phyloP scores from a whole-genome alignment of 1,140 invertebrate genomes.

The Battus philenor region DNA sequence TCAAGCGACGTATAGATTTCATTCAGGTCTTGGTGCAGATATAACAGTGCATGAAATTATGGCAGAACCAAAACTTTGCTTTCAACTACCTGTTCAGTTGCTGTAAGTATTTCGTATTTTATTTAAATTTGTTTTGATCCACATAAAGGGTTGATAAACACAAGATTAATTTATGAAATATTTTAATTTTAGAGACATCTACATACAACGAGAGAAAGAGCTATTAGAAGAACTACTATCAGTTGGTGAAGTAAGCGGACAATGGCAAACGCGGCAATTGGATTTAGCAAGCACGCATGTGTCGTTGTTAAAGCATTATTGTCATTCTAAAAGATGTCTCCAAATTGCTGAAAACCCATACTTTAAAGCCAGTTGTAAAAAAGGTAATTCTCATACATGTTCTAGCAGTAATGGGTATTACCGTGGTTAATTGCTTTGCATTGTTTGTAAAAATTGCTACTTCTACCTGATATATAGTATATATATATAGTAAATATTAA shows the following conservation, averaged over 20 bases:
- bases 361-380: slow-evolving; percentile 75
- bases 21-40: slow-evolving; percentile 92
- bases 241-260: slow-evolving; percentile 89
- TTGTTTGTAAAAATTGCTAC: too few species aligned
- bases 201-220: slow-evolving; percentile 94
- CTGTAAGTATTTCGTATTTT: slow-evolving; percentile 81
- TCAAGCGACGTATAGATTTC: slow-evolving; percentile 92
- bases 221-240: slow-evolving; percentile 91
- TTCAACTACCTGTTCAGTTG: slow-evolving; percentile 90
- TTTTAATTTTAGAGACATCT: slow-evolving; percentile 83
- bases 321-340: slow-evolving; percentile 88
- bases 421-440: too few species aligned
- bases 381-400: slow-evolving; percentile 42
- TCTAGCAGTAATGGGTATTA: too few species aligned
- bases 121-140: slow-evolving; percentile 10
- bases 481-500: too few species aligned
- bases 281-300: slow-evolving; percentile 90
- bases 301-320: slow-evolving; percentile 89
- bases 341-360: slow-evolving; percentile 75
- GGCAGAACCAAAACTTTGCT: slow-evolving; percentile 92
- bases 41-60: slow-evolving; percentile 96
- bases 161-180: too few species aligned
- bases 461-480: too few species aligned
- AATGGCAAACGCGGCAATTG: slow-evolving; percentile 89
- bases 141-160: too few species aligned